Percentiles rank a stretch among this genome's conserved stretches.
Conservation (phyloP, 2,797 vertebrate genomes). For the Gobio occitaniae region DNA sequence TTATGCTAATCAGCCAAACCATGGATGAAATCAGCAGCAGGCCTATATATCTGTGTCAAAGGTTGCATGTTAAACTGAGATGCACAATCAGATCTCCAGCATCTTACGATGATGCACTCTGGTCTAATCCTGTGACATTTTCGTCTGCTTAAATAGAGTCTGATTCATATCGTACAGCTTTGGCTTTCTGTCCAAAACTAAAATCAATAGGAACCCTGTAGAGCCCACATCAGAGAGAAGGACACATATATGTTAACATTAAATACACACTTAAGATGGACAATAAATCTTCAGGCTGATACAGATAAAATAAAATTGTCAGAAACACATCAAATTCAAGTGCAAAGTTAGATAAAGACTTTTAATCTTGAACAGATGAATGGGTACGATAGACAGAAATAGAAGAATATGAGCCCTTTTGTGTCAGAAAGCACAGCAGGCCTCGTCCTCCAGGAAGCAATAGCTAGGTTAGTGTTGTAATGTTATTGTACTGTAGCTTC, state of each 20-base stretch:
- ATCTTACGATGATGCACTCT: background rate
- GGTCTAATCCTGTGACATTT: slow-evolving; percentile 54
- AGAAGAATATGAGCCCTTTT: background rate
- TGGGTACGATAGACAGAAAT: background rate
- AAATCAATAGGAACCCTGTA: slow-evolving; percentile 43
- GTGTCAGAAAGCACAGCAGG: slow-evolving; percentile 14
- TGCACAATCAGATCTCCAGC: background rate
- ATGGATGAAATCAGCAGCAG: background rate
- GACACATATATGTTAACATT: slow-evolving; percentile 17
- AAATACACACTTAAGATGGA: slow-evolving; percentile 50
- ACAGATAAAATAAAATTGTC: slow-evolving; percentile 14
- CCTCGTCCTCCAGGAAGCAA: slow-evolving; percentile 24
- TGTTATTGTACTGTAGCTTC: background rate
- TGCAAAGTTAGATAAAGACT: slow-evolving; percentile 46
- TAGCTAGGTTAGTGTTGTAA: background rate
- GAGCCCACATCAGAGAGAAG: slow-evolving; percentile 35
- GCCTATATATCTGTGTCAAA: slow-evolving; percentile 3
- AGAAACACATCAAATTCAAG: slow-evolving; percentile 2
- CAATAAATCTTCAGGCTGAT: slow-evolving; percentile 2
- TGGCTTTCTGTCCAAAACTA: slow-evolving; percentile 40
- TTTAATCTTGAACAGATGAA: slow-evolving; percentile 61
- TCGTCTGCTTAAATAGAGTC: slow-evolving; percentile 35
- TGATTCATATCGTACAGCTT: slow-evolving; percentile 48
- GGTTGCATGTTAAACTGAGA: slow-evolving; percentile 25
- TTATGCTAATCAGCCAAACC: background rate